These are phyloP conservation scores for Agrypnia vestita DNA, from an alignment of 1,140 invertebrate genomes.

Conservation along the genomic window DNA sequence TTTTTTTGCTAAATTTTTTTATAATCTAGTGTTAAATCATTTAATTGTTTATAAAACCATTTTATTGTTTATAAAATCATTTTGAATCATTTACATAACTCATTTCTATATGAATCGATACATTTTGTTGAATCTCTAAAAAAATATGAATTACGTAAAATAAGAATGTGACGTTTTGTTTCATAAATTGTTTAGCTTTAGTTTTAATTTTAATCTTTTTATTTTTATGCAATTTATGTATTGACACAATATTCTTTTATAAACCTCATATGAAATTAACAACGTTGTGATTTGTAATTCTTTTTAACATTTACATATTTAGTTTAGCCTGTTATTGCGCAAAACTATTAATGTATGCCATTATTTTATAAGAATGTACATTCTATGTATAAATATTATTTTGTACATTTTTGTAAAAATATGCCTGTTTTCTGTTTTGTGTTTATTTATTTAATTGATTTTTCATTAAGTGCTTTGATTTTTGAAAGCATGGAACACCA, in stretches of 20 bases:
- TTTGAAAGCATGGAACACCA: not conserved
- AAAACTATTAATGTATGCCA: not conserved
- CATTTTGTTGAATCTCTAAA: constrained; percentile 38
- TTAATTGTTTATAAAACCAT: not conserved
- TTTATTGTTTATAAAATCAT: not conserved
- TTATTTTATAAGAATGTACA: constrained; percentile 8
- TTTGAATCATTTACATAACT: not conserved
- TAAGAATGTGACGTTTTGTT: constrained; percentile 35
- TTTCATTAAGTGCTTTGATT: no score
- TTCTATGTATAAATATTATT: constrained; percentile 5
- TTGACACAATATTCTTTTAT: constrained; percentile 1
- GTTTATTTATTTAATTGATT: constrained; percentile 19
- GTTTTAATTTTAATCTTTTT: not conserved
- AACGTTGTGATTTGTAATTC: constrained; percentile 24
- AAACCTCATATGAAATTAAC: constrained; percentile 30
- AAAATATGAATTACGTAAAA: constrained; percentile 8
- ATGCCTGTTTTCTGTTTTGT: constrained; percentile 2
- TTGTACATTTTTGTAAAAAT: constrained; percentile 4
- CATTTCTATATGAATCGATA: constrained; percentile 26
- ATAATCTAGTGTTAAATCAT: constrained; percentile 21
- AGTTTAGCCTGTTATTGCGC: not conserved
- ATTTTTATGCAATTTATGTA: not conserved
- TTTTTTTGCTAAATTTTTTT: constrained; percentile 16
- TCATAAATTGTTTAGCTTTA: constrained; percentile 40
- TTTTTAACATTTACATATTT: not conserved